Evolutionary conservation across 2,888 invertebrate species (phyloP), one percentile per base, ranked within the genome.

Genomic region (Unio pictorum): DNA sequence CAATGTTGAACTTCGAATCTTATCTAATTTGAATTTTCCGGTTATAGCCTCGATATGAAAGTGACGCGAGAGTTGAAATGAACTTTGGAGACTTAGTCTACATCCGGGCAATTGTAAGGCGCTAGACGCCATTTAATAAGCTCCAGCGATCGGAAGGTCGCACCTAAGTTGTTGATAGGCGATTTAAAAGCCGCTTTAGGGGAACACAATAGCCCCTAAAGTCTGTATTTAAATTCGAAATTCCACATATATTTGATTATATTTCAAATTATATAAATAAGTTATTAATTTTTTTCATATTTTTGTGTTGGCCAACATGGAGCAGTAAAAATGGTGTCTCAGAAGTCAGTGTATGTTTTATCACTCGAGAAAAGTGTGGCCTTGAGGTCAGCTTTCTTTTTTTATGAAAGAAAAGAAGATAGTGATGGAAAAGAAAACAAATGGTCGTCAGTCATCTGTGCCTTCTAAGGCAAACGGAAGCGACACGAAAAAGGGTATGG

Each of bases 391-490:
- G 60, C 71, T 64, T 63, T 72, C 60, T 67, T 72, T 63, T 81
- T 86, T 81, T 75, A 86, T 85, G 86, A 81, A 79, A 80, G 84
- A 84, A 70, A 80, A 74, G 68, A 73, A 69, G 72, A 63, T 63
- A 64, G 81, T 70, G 61, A 87, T 87, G 87, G 86, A 88, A 76
- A 88, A 84, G 78, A 86, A 86, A 83, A 55, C 75, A 60, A 75
- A 74, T 66, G 74, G 79, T 71, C 84, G 87, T 68, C 81, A 80
- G 62, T 79, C 82, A 59, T 83, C 85, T 65, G 80, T 75, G 64
- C 80, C 81, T 67, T 80, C 81, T 68, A 87, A 84, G 74, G 67
- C 73, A 61, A 83, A 79, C 73, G 75, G 79, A 66, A 73, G 72
- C 72, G 76, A 75, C 63, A 64, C 74, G 75, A 74, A 67, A 62